These are phyloP conservation scores for Limnephilus rhombicus DNA, from an alignment of 2,888 invertebrate genomes.

Conservation along the genomic window DNA sequence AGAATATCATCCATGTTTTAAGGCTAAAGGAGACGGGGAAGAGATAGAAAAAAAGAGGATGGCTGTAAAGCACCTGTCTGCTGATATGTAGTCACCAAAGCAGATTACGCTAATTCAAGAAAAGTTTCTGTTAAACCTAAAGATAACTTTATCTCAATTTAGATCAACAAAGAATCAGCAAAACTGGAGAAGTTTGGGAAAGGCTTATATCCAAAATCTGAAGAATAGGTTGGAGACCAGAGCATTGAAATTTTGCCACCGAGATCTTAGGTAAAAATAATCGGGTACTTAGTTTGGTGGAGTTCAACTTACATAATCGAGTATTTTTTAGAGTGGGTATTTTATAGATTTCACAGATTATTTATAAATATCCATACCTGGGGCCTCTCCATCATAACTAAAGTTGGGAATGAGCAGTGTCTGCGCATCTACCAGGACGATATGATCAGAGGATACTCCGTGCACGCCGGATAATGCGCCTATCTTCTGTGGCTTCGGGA, in stretches of 20 bases:
- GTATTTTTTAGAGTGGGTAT: background rate
- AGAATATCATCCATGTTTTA: background rate
- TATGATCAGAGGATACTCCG: constrained; percentile 89
- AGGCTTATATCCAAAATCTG: background rate
- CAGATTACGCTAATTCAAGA: background rate
- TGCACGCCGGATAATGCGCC: constrained; percentile 88
- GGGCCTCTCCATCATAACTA: constrained; percentile 94
- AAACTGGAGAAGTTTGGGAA: background rate
- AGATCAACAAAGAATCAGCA: background rate
- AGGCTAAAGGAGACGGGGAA: too few relatives aligned
- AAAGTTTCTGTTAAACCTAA: background rate
- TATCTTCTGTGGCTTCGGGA: constrained; percentile 90
- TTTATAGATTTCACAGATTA: background rate
- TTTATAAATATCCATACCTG: constrained; percentile 78
- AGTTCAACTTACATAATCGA: background rate
- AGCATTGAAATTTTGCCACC: background rate
- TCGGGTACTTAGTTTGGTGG: too few relatives aligned
- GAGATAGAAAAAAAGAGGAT: too few relatives aligned
- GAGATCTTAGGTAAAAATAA: too few relatives aligned
- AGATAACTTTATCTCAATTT: background rate
- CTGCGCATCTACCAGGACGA: constrained; percentile 95
- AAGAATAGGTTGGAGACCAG: background rate
- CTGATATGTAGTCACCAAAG: background rate
- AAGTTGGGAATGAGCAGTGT: constrained; percentile 93
- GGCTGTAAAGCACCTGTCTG: too few relatives aligned